These are phyloP conservation scores for Cydia amplana DNA, from an alignment of 1,140 invertebrate genomes.

Conservation along the genomic window DNA sequence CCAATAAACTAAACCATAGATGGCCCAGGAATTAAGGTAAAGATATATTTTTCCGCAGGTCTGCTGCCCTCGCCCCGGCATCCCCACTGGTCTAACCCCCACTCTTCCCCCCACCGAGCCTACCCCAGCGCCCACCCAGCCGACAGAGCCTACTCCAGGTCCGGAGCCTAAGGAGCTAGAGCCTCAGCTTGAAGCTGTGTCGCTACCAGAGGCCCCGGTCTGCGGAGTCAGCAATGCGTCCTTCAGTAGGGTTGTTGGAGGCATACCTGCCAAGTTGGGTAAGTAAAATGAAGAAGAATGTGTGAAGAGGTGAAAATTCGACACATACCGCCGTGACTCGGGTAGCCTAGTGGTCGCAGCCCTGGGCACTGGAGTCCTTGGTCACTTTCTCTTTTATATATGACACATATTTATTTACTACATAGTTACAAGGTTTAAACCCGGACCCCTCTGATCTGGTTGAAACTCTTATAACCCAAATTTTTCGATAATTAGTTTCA, in stretches of 20 bases:
- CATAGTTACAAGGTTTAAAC: too few species aligned
- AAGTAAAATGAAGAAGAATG: conserved; percentile 34
- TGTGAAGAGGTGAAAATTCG: background rate
- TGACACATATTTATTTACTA: too few species aligned
- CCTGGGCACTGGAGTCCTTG: too few species aligned
- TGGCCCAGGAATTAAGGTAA: too few species aligned
- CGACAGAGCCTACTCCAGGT: background rate
- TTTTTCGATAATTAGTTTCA: too few species aligned
- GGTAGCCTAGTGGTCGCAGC: too few species aligned
- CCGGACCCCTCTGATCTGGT: too few species aligned
- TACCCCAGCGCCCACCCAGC: conserved; percentile 9
- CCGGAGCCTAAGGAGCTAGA: background rate
- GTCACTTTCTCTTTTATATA: too few species aligned
- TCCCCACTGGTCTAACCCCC: conserved; percentile 41
- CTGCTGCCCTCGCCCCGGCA: conserved; percentile 53
- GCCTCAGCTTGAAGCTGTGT: conserved; percentile 40
- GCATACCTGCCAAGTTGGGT: conserved; percentile 66
- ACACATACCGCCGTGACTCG: too few species aligned
- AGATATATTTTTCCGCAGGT: conserved; percentile 44
- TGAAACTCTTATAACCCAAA: too few species aligned
- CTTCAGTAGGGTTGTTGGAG: conserved; percentile 59
- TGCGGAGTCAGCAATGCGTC: conserved; percentile 60
- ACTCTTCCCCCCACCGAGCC: conserved; percentile 33
- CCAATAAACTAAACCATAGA: too few species aligned
- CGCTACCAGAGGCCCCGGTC: conserved; percentile 55